Conservation (phyloP, 2,888 invertebrate species). For the Limnephilus marmoratus region DNA sequence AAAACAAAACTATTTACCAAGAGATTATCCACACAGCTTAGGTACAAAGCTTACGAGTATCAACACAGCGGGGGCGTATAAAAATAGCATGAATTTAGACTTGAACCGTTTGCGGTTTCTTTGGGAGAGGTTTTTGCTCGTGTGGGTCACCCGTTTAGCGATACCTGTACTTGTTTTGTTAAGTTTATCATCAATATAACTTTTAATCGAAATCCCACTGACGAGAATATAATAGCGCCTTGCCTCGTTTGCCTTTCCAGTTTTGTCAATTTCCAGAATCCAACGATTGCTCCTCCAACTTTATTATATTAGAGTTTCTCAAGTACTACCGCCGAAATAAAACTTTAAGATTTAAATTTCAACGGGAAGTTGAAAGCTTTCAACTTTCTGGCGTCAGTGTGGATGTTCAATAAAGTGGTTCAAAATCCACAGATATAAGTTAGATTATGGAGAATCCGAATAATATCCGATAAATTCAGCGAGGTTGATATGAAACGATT, state of each 20-base stretch:
- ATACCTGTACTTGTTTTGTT: background rate
- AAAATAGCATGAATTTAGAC: background rate
- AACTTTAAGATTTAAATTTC: background rate
- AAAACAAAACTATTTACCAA: too few relatives aligned
- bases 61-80: background rate
- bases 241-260: constrained; percentile 39
- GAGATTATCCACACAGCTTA: too few relatives aligned
- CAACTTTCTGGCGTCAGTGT: background rate
- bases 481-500: background rate
- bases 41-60: too few relatives aligned
- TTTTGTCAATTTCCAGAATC: constrained; percentile 13
- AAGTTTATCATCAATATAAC: constrained; percentile 41
- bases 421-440: background rate
- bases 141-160: background rate
- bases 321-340: background rate
- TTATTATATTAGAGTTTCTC: background rate
- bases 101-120: background rate
- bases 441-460: background rate
- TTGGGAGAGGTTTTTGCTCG: background rate
- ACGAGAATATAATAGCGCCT: constrained; percentile 58
- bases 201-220: constrained; percentile 46
- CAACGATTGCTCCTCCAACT: background rate
- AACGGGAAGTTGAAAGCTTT: background rate
- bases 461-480: background rate
- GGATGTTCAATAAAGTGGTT: background rate